A percentile compares a stretch with the other conserved stretches of the same genome.
These are phyloP conservation scores for Gouania willdenowi DNA, from an alignment of 2,797 vertebrate species.

Conservation along the genomic window DNA sequence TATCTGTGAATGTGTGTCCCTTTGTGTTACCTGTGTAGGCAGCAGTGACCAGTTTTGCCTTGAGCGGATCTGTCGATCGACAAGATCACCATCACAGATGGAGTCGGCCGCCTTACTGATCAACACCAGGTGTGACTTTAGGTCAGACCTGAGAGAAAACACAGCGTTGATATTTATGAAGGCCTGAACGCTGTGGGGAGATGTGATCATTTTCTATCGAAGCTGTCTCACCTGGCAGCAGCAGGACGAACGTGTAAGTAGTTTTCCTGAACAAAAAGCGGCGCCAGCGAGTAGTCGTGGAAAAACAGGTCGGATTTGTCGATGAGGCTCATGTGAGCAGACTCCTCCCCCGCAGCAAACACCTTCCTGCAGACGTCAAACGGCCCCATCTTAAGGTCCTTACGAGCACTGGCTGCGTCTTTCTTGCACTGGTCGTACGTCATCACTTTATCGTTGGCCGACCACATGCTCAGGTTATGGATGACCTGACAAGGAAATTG, in stretches of 20 bases:
- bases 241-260: conserved; percentile 87
- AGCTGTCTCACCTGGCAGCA: conserved; percentile 91
- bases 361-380: conserved; percentile 96
- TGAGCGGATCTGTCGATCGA: conserved; percentile 89
- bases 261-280: conserved; percentile 97
- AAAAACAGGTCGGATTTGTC: conserved; percentile 97
- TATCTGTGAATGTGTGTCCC: background rate
- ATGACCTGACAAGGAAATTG: conserved; percentile 77
- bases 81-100: conserved; percentile 92
- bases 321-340: conserved; percentile 86
- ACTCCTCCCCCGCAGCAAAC: conserved; percentile 82
- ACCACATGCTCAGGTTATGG: conserved; percentile 98
- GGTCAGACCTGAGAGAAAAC: conserved; percentile 71
- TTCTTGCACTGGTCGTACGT: conserved; percentile 90
- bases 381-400: conserved; percentile 91
- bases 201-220: too few species aligned
- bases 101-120: conserved; percentile 95
- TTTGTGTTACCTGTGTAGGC: conserved; percentile 85
- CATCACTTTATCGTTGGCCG: conserved; percentile 85
- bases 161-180: background rate
- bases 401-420: conserved; percentile 84
- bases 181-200: too few species aligned
- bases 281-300: conserved; percentile 93
- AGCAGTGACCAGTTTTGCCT: conserved; percentile 92
- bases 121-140: conserved; percentile 89